Percentiles rank a stretch among this genome's conserved stretches.
phyloP scores from a whole-genome alignment of 2,888 invertebrate species.

The Eristalis intricaria region DNA sequence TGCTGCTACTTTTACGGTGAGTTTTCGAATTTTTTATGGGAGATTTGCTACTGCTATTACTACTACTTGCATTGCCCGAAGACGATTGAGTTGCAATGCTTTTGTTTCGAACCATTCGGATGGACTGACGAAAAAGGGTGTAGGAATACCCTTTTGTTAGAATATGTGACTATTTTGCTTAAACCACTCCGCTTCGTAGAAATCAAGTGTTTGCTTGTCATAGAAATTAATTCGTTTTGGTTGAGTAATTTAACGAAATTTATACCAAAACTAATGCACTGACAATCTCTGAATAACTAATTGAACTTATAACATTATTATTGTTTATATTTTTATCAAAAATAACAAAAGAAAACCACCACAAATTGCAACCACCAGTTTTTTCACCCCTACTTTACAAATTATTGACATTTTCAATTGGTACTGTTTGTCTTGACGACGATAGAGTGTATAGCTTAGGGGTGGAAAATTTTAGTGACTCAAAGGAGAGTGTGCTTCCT shows the following conservation, averaged over 20 bases:
- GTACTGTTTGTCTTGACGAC: constrained; percentile 45
- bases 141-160: constrained; percentile 61
- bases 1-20: constrained; percentile 79
- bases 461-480: constrained; percentile 26
- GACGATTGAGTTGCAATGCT: constrained; percentile 77
- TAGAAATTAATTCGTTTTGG: constrained; percentile 26
- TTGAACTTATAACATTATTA: constrained; percentile 51
- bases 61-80: constrained; percentile 77
- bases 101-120: constrained; percentile 81
- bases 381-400: constrained; percentile 64
- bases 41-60: constrained; percentile 77
- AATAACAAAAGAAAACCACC: constrained; percentile 54
- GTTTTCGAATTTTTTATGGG: constrained; percentile 77
- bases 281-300: constrained; percentile 18
- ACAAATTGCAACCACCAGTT: constrained; percentile 55
- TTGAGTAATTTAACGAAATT: constrained; percentile 20
- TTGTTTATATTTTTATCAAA: constrained; percentile 67
- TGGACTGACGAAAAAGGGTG: constrained; percentile 52
- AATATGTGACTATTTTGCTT: constrained; percentile 32
- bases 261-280: constrained; percentile 11
- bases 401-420: constrained; percentile 62
- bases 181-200: constrained; percentile 48
- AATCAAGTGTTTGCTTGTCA: constrained; percentile 57
- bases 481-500: not conserved
- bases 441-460: not conserved